These are phyloP conservation scores for Siniperca obscura DNA, from an alignment of 2,797 vertebrate genomes.

Conservation along the genomic window DNA sequence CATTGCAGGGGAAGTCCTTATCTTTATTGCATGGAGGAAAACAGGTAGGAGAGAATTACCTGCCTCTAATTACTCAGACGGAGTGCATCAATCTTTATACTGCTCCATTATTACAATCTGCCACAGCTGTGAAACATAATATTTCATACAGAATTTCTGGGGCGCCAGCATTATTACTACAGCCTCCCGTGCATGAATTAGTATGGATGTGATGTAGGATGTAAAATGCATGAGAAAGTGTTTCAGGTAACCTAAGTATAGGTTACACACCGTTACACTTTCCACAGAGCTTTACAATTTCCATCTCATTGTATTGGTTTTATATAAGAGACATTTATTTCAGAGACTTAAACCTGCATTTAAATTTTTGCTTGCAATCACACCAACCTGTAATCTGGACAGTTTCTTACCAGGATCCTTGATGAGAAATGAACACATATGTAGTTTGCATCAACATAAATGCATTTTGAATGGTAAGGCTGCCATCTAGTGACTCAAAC, in stretches of 20 bases:
- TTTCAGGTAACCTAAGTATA: background rate
- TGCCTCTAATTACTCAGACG: constrained; percentile 50
- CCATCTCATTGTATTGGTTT: background rate
- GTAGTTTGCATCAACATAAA: too few relatives aligned
- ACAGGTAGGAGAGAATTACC: constrained; percentile 45
- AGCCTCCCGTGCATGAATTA: constrained; percentile 3
- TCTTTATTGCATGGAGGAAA: constrained; percentile 50
- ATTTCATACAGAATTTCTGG: constrained; percentile 30
- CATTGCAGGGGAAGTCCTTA: constrained; percentile 27
- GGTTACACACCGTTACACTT: background rate
- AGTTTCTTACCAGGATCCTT: background rate
- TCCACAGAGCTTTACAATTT: background rate
- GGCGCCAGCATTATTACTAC: constrained; percentile 25
- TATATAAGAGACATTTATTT: background rate
- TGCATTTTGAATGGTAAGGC: background rate
- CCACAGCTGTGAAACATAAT: constrained; percentile 27
- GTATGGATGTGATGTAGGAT: background rate
- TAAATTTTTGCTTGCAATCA: background rate
- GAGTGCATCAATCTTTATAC: constrained; percentile 53
- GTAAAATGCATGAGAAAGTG: background rate
- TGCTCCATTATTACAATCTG: constrained; percentile 53
- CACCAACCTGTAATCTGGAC: background rate
- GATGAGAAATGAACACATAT: background rate
- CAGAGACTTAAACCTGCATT: background rate
- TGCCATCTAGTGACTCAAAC: constrained; percentile 65